Percentiles rank a stretch among this genome's conserved stretches.
Conservation (phyloP, 1,140 invertebrate genomes). For the Drosophila micromelanica region DNA sequence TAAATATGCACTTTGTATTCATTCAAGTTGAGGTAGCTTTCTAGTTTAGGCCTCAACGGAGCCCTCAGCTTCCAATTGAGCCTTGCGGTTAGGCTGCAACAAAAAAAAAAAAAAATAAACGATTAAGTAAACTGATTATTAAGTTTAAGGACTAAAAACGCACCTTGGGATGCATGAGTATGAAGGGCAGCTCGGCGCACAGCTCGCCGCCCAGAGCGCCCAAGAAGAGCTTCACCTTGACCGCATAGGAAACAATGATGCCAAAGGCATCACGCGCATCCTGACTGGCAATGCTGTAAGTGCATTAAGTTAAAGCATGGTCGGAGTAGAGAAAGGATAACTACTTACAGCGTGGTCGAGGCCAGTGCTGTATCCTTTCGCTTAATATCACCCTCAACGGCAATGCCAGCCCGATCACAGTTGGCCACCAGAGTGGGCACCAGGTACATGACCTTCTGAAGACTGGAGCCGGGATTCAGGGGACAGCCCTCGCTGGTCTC, state of each 20-base stretch:
- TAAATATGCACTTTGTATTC: slow-evolving; percentile 58
- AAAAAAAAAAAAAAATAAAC: background rate
- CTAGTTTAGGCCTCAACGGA: slow-evolving; percentile 62
- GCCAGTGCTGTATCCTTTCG: slow-evolving; percentile 93
- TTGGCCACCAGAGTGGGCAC: slow-evolving; percentile 92
- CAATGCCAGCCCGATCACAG: slow-evolving; percentile 95
- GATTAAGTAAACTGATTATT: background rate
- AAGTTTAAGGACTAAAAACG: background rate
- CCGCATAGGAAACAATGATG: slow-evolving; percentile 94
- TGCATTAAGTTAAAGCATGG: slow-evolving; percentile 33
- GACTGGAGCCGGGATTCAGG: slow-evolving; percentile 95
- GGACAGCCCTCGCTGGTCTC: slow-evolving; percentile 97
- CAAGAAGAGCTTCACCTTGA: slow-evolving; percentile 97
- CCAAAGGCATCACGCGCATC: slow-evolving; percentile 94
- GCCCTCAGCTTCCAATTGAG: slow-evolving; percentile 65
- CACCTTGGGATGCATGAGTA: slow-evolving; percentile 97
- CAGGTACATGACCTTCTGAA: slow-evolving; percentile 96
- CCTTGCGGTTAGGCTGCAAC: slow-evolving; percentile 76
- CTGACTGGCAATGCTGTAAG: slow-evolving; percentile 89
- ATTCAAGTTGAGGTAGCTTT: slow-evolving; percentile 52
- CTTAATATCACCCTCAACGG: slow-evolving; percentile 97
- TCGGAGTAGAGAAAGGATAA: background rate
- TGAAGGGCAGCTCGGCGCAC: slow-evolving; percentile 97
- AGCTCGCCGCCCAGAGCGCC: slow-evolving; percentile 97
- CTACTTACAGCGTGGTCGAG: slow-evolving; percentile 96